Base-by-base conservation (phyloP, 2,888 invertebrate genomes). In the Scaptomyza polygonia region DNA sequence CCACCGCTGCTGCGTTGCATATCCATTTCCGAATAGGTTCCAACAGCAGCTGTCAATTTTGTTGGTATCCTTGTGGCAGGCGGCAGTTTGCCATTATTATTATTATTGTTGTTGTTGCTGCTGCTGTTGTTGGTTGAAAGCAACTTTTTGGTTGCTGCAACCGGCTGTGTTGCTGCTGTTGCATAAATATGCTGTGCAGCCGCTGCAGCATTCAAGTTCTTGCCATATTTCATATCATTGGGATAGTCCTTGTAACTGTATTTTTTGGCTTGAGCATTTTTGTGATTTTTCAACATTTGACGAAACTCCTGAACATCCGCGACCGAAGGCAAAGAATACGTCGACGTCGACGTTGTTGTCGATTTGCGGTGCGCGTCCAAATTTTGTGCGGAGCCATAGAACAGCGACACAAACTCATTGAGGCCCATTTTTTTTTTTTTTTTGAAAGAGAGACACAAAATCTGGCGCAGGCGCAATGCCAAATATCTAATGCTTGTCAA, bases 341-440 rank as follows among this genome's bases (percentile, higher is more conserved):
- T 77, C 66, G 84, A 75, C 68, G 73, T 71, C 66, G 86, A 75
- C 62, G 77, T 63, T 71, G 69, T 53, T 75, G 75, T 62, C 72
- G 69, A 56, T 77, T 88, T 88, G 67, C 68, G 70, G 67, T 67
- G 70, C 55, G 61, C 70, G 65, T 89, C 86, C 63, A 90, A 83
- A 79, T 86, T 90, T 77, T 90, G 90, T 72, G 89, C 88, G 66
- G 89, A 90, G 72, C 89, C 91, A 71, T 91, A 91, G 83, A 92
- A 90, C 74, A 92, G 88, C 73, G 91, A 89, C 63, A 91, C 91
- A 64, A 91, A 91, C 84, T 92, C 92, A 79, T 91, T 92, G 44
- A 92, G 87, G 54, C 91, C 91, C 91, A 92, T 91, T 63, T 68
- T 77, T 34, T 0, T 34, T 7, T 34, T 5, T 7, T 7, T 1